Evolutionary conservation across 1,140 invertebrate species (phyloP).

Genomic region (Steinernema feltiae): DNA sequence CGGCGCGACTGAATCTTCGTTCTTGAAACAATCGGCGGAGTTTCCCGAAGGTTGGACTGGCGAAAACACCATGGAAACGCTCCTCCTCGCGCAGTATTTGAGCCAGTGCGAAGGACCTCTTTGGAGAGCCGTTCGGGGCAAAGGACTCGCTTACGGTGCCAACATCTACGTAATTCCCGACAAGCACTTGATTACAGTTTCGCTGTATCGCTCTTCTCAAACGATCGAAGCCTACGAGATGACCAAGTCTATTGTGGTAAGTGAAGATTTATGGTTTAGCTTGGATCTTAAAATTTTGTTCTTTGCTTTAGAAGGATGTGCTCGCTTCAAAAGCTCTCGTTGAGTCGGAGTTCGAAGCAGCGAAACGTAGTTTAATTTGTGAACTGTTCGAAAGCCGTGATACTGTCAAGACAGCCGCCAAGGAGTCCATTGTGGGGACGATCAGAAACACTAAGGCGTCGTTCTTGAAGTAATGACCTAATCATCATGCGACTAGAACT

Average conservation of each 20-base stretch:
- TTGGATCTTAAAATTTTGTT: not conserved
- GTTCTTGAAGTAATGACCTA: constrained; percentile 66
- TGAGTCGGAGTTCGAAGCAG: constrained; percentile 70
- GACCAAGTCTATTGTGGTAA: constrained; percentile 70
- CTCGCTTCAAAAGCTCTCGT: constrained; percentile 68
- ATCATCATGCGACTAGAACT: not conserved
- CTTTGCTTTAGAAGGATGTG: constrained; percentile 65
- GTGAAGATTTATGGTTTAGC: too few species aligned
- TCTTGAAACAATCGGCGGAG: constrained; percentile 65
- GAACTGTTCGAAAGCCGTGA: constrained; percentile 75
- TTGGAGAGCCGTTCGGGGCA: constrained; percentile 76
- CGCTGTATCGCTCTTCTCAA: constrained; percentile 71
- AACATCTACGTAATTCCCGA: constrained; percentile 65
- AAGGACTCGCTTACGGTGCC: constrained; percentile 76
- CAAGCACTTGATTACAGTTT: constrained; percentile 69
- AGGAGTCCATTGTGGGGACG: constrained; percentile 69
- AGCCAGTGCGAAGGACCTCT: constrained; percentile 80
- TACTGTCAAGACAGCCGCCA: constrained; percentile 68
- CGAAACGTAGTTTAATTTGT: constrained; percentile 75
- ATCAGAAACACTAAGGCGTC: constrained; percentile 67
- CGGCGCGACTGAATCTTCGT: constrained; percentile 74
- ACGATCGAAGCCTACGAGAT: constrained; percentile 71
- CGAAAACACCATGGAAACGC: constrained; percentile 68
- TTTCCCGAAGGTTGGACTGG: constrained; percentile 63
- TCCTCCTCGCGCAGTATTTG: constrained; percentile 77